Conservation (phyloP, 2,113 vertebrate species). For the Cebus imitator region DNA sequence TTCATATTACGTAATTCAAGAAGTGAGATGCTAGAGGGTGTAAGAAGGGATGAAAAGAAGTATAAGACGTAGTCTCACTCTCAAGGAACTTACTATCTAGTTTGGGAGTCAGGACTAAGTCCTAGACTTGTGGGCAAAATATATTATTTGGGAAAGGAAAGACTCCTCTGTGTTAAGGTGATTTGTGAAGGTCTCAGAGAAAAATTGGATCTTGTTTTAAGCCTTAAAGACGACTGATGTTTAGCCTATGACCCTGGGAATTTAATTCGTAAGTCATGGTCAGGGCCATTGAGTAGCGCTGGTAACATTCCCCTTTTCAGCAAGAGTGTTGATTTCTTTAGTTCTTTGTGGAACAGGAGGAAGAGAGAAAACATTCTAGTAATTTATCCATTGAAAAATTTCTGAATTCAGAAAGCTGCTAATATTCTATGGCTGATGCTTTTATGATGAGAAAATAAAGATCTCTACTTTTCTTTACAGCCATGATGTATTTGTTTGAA, state of each 20-base stretch:
- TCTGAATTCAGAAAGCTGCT: background rate
- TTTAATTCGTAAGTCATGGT: background rate
- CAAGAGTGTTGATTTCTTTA: background rate
- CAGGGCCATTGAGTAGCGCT: background rate
- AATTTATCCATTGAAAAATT: background rate
- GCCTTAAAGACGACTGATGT: background rate
- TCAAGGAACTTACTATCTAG: background rate
- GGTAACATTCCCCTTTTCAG: background rate
- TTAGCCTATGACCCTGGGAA: background rate
- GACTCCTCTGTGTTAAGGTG: background rate
- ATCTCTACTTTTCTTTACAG: background rate
- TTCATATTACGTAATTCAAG: background rate
- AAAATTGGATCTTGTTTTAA: background rate
- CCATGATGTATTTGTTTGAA: background rate
- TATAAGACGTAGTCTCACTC: background rate
- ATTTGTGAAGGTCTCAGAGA: background rate
- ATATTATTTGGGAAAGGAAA: background rate
- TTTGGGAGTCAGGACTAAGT: background rate
- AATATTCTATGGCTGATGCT: background rate
- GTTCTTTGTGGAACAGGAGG: background rate
- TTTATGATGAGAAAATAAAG: conserved; percentile 7
- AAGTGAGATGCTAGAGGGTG: background rate
- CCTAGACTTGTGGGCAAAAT: background rate
- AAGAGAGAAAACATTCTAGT: background rate
- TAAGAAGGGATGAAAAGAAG: background rate